Evolutionary conservation across 1,140 invertebrate genomes (phyloP), one percentile per base, ranked within the genome.

Genomic region (Drosophila jambulina): DNA sequence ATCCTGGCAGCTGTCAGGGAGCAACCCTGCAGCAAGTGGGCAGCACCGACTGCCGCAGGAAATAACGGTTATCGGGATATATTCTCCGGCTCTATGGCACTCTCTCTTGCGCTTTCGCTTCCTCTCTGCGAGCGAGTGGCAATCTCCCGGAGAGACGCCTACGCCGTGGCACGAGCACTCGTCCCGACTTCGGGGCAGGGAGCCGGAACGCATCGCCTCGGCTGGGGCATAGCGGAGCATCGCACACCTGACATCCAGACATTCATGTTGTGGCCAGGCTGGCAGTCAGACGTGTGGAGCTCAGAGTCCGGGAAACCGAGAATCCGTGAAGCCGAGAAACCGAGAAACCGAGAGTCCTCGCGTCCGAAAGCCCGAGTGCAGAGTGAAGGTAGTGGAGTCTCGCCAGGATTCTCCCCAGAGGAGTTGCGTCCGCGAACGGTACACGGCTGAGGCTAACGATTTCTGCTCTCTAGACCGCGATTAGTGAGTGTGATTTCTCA

Each of bases 211-310:
- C 78, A 67, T 67, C 19, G 54, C 34, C 12, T 56, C 34, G 53
- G 53, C 2, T 56, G 53, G 34, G 34, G 53, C 60, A 21, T 40
- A 54, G 60, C 43, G 45, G 45, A 38, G 25, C 54, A 70, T 77
- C 78, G 85, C 85, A 88, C 85, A 88, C 85, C 85, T 88, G 85
- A 88, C 85, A 90, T 87, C 86, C 83, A 82, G 83, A 87, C 84
- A 87, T 90, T 90, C 85, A 84, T 90, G 86, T 90, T 90, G 85
- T 90, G 85, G 86, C 85, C 71, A 91, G 78, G 78, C 75, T 91
- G 82, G 68, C 81, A 90, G 86, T 90, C 82, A 91, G 85, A 91
- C 86, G 85, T 88, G 86, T 90, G 78, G 78, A 82, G 82, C 82
- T 82, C 60, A 74, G 34, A 74, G 34, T 43, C 34, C 48, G 34